These are phyloP conservation scores for Dreissena rostriformis DNA, from an alignment of 1,140 invertebrate species.

Conservation along the genomic window DNA sequence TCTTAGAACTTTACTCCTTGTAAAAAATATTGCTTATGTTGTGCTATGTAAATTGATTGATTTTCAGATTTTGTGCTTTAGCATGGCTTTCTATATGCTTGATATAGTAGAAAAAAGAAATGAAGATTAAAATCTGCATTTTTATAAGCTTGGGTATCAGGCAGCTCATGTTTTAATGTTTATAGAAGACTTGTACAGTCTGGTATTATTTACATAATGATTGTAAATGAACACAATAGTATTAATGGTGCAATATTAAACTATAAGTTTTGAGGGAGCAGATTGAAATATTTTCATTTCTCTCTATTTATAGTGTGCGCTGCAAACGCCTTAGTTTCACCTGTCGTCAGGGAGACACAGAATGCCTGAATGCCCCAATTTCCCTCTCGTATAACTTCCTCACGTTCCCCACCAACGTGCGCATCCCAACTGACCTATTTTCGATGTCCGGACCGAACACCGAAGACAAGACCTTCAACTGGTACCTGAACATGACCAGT, in stretches of 20 bases:
- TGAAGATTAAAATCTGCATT: too few relatives aligned
- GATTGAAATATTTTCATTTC: conserved; percentile 60
- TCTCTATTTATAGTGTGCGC: conserved; percentile 85
- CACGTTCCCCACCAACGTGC: conserved; percentile 92
- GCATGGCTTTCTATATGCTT: too few relatives aligned
- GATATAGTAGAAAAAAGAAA: too few relatives aligned
- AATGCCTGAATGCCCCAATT: conserved; percentile 89
- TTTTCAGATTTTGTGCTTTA: too few relatives aligned
- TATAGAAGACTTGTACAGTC: too few relatives aligned
- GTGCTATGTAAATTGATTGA: too few relatives aligned
- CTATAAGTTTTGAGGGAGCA: conserved; percentile 1
- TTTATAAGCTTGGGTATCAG: too few relatives aligned
- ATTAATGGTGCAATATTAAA: neutral
- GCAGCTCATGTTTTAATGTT: too few relatives aligned
- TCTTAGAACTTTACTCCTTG: too few relatives aligned
- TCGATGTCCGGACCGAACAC: conserved; percentile 91
- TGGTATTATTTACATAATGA: too few relatives aligned
- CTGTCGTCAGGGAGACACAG: conserved; percentile 87
- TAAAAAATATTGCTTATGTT: too few relatives aligned
- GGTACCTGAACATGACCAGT: conserved; percentile 86
- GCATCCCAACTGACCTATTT: conserved; percentile 90
- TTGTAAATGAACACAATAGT: too few relatives aligned
- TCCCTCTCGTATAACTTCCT: conserved; percentile 96
- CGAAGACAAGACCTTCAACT: conserved; percentile 86
- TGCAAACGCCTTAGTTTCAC: conserved; percentile 88